Base-by-base conservation (phyloP, 37 sponge, comb jelly and placozoan genomes). In the Hormiphora californensis region DNA sequence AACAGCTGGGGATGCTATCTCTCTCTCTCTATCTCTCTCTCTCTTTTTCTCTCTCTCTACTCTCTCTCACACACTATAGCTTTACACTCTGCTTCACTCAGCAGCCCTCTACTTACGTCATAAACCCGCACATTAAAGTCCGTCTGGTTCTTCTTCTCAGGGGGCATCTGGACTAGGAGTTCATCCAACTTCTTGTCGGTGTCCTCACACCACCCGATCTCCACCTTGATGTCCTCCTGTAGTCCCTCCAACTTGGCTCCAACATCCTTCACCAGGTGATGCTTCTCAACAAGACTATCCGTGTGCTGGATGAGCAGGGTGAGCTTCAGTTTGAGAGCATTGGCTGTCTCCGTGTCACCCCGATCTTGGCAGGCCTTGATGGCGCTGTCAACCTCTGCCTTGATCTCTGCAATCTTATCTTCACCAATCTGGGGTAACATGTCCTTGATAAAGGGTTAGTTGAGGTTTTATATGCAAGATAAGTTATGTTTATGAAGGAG, bases 181-280 rank as follows among this genome's bases (percentile, higher is more conserved):
- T 65, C 67, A 34, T 65, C 67, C 3, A 65, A 36, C 9, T 21
- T 65, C 67, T 65, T 65, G 15, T 65, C 67, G 67, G 67, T 65
- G 67, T 35, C 35, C 33, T 65, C 15, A 32, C 36, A 11, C 67
- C 67, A 65, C 5, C 28, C 67, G 15, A 65, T 65, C 67, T 65
- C 67, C 4, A 65, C 67, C 67, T 65, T 30, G 67, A 65, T 65
- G 17, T 30, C 67, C 37, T 65, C 67, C 67, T 65, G 38, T 34
- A 65, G 36, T 33, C 37, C 67, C 33, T 65, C 67, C 33, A 65
- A 4, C 37, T 65, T 28, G 9, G 3, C 37, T 65, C 67, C 67
- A 33, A 65, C 17, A 33, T 65, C 67, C 67, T 65, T 39, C 5
- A 30, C 7, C n/a, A 57, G 61, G n/a, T 15, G n/a, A 21, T 35